Evolutionary conservation across 2,888 invertebrate species (phyloP).

Genomic region (Agrotis ipsilon): DNA sequence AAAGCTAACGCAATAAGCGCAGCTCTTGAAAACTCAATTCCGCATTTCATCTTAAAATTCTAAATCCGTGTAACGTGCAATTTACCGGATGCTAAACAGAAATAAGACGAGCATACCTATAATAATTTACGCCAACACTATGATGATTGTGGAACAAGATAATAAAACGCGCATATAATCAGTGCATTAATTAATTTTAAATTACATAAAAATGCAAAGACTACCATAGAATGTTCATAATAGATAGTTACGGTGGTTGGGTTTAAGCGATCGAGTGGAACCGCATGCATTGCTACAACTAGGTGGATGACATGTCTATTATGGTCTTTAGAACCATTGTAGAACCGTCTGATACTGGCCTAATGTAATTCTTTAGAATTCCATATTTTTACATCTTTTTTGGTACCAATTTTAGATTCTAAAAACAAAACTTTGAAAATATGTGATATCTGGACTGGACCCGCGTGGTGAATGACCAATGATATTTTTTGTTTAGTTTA

Average conservation of each 20-base stretch:
- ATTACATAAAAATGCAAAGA: slow-evolving; percentile 73
- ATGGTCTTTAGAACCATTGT: not conserved
- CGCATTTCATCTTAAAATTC: slow-evolving; percentile 22
- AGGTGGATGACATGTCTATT: slow-evolving; percentile 23
- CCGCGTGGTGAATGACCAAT: too few species aligned
- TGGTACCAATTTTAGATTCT: too few species aligned
- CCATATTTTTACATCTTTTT: too few species aligned
- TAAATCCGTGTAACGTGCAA: slow-evolving; percentile 45
- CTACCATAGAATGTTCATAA: slow-evolving; percentile 47
- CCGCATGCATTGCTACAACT: slow-evolving; percentile 38
- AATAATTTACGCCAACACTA: slow-evolving; percentile 31
- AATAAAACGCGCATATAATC: slow-evolving; percentile 67
- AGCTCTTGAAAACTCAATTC: not conserved
- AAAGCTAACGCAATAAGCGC: too few species aligned
- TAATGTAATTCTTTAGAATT: not conserved
- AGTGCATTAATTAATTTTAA: slow-evolving; percentile 69
- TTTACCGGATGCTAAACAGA: slow-evolving; percentile 35
- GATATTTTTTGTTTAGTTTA: too few species aligned
- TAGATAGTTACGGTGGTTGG: slow-evolving; percentile 65
- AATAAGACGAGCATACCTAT: slow-evolving; percentile 28
- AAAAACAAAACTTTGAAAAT: too few species aligned
- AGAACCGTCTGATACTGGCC: not conserved
- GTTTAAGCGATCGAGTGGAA: slow-evolving; percentile 67
- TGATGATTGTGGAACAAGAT: slow-evolving; percentile 60
- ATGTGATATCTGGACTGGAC: too few species aligned